phyloP scores from a whole-genome alignment of 64 coral and sea anemone species.

The Stichodactyla mertensii region DNA sequence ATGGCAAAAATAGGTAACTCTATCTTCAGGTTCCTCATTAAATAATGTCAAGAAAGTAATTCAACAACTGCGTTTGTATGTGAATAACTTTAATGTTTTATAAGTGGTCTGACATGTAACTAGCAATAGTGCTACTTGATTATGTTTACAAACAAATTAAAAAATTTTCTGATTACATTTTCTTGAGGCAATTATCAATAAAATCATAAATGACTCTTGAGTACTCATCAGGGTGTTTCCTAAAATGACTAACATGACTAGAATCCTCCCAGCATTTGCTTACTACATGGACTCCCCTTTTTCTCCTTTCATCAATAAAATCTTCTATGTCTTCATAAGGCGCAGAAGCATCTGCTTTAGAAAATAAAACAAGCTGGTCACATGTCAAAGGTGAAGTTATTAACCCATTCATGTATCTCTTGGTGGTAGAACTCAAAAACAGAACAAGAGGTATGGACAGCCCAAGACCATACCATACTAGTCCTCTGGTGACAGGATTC shows the following conservation, averaged over 20 bases:
- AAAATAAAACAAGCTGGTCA: slow-evolving; percentile 72
- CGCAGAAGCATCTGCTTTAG: slow-evolving; percentile 72
- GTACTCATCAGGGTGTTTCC: slow-evolving; percentile 81
- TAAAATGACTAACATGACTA: slow-evolving; percentile 88
- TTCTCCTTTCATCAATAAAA: slow-evolving; percentile 51
- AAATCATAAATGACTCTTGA: slow-evolving; percentile 35
- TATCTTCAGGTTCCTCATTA: too few species aligned
- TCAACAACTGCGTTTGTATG: too few species aligned
- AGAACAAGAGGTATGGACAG: slow-evolving; percentile 38
- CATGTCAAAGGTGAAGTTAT: slow-evolving; percentile 30
- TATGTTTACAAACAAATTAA: not conserved
- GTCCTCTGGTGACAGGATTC: slow-evolving; percentile 41
- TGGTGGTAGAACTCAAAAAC: slow-evolving; percentile 32
- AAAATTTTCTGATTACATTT: not conserved
- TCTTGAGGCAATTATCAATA: slow-evolving; percentile 10
- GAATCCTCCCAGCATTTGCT: slow-evolving; percentile 84
- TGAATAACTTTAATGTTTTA: too few species aligned
- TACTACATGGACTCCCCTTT: slow-evolving; percentile 51
- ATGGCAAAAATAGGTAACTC: too few species aligned
- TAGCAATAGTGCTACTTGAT: not conserved
- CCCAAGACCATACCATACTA: slow-evolving; percentile 60
- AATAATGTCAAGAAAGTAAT: too few species aligned
- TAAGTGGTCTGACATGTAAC: too few species aligned
- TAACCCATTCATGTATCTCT: slow-evolving; percentile 57
- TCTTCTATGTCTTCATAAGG: slow-evolving; percentile 66